Conservation (phyloP, 2,888 invertebrate species). For the Synergus japonicus region DNA sequence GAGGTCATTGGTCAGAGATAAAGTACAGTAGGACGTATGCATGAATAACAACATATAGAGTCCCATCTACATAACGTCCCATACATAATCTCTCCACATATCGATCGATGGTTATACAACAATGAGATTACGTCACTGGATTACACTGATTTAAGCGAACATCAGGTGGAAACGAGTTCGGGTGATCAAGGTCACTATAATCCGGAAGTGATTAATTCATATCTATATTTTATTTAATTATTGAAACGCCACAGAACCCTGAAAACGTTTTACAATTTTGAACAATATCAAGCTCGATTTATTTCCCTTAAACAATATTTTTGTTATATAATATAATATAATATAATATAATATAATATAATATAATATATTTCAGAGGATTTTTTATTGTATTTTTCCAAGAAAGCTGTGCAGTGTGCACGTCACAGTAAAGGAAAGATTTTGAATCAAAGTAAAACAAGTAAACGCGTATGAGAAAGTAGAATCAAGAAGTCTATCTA, state of each 20-base stretch:
- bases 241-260: background rate
- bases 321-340: too few relatives aligned
- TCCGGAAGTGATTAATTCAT: background rate
- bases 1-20: background rate
- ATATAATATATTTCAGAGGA: too few relatives aligned
- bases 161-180: background rate
- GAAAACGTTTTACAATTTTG: background rate
- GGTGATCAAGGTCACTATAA: background rate
- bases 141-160: conserved; percentile 1
- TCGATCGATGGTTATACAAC: conserved; percentile 2
- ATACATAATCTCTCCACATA: background rate
- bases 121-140: background rate
- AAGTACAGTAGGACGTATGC: background rate
- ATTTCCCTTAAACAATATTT: too few relatives aligned
- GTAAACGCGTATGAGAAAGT: background rate
- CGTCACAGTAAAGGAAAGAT: too few relatives aligned
- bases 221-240: background rate
- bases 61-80: background rate
- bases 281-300: too few relatives aligned
- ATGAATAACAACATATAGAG: background rate
- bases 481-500: background rate
- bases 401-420: too few relatives aligned
- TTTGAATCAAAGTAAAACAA: too few relatives aligned
- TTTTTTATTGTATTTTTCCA: too few relatives aligned
- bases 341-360: too few relatives aligned